A percentile compares a stretch with the other conserved stretches of the same genome.
These are phyloP conservation scores for Sinocyclocheilus anophthalmus DNA, from an alignment of 2,113 vertebrate genomes.

Conservation along the genomic window DNA sequence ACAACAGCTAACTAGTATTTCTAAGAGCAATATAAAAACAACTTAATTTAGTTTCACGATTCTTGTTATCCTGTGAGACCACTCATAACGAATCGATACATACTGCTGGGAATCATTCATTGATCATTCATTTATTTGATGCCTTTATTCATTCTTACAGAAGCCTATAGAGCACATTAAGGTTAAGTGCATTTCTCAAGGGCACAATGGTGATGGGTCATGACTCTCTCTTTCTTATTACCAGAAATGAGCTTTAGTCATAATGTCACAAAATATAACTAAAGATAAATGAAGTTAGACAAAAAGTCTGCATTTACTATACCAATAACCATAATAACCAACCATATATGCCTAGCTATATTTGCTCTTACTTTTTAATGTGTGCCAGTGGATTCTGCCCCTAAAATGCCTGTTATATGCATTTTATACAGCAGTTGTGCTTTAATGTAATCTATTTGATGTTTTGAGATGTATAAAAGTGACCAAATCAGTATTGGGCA, in stretches of 20 bases:
- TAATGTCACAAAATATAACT: background rate
- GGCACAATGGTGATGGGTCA: background rate
- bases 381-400: background rate
- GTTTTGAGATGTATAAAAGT: background rate
- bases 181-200: constrained; percentile 12
- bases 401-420: background rate
- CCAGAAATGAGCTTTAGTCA: background rate
- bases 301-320: background rate
- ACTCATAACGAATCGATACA: background rate
- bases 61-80: background rate
- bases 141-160: constrained; percentile 5
- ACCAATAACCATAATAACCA: background rate
- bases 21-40: background rate
- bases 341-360: background rate
- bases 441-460: background rate
- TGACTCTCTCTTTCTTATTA: background rate
- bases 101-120: background rate
- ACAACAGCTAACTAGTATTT: background rate
- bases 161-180: background rate
- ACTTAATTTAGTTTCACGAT: background rate
- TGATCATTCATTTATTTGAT: constrained; percentile 1
- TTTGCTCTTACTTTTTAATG: background rate
- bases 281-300: background rate
- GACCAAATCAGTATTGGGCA: background rate
- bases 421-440: background rate